Conservation (phyloP, 1,140 invertebrate species). For the Matsumurasca onukii region DNA sequence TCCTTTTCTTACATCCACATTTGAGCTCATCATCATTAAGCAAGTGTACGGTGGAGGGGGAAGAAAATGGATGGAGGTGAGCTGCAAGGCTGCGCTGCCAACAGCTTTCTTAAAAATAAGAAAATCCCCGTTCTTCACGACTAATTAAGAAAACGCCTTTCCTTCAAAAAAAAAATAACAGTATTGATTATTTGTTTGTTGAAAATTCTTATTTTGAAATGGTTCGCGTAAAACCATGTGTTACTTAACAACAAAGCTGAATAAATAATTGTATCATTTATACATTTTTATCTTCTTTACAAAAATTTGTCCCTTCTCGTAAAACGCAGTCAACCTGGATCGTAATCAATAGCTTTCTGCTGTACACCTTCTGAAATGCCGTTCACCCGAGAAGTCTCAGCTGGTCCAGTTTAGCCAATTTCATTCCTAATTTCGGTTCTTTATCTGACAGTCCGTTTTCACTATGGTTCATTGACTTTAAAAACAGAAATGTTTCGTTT, state of each 20-base stretch:
- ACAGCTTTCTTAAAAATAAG: constrained; percentile 26
- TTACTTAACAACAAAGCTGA: neutral
- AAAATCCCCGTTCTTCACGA: neutral
- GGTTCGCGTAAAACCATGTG: neutral
- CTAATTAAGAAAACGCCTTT: neutral
- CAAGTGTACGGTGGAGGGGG: constrained; percentile 20
- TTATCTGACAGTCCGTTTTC: no score
- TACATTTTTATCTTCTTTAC: no score
- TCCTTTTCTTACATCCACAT: constrained; percentile 25
- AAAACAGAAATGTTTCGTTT: no score
- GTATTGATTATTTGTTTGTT: neutral
- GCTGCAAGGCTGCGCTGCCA: constrained; percentile 23
- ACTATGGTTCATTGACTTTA: no score
- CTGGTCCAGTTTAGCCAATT: no score
- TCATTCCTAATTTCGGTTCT: no score
- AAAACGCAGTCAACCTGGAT: neutral
- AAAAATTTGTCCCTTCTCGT: neutral
- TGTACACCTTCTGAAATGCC: no score
- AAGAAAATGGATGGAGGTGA: constrained; percentile 24
- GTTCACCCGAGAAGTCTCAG: no score
- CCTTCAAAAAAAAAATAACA: neutral
- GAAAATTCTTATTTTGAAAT: neutral
- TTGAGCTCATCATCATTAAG: constrained; percentile 27
- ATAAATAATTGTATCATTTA: neutral
- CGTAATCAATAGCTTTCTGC: neutral